phyloP scores from a whole-genome alignment of 2,888 invertebrate genomes.

The Leptinotarsa haldemani region DNA sequence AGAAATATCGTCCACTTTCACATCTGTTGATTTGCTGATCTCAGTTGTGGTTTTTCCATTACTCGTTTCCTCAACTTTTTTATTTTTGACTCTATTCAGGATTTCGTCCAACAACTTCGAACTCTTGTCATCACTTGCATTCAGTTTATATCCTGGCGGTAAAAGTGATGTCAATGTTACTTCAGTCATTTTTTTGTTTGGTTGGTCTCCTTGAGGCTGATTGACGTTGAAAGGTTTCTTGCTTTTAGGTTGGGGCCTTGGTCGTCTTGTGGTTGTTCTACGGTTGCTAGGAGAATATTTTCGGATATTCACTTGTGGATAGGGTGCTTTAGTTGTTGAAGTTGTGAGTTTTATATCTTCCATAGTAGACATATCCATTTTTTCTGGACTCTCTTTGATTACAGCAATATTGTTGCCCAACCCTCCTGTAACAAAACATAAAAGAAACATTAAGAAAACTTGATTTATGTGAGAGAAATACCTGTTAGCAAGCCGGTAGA shows the following conservation, averaged over 20 bases:
- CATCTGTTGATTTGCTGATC: conserved; percentile 50
- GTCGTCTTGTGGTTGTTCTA: conserved; percentile 55
- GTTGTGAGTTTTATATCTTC: conserved; percentile 65
- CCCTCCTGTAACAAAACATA: conserved; percentile 64
- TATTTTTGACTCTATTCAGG: conserved; percentile 45
- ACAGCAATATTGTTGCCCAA: conserved; percentile 77
- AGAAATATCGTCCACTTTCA: conserved; percentile 47
- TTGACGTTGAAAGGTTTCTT: conserved; percentile 46
- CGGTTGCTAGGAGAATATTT: conserved; percentile 70
- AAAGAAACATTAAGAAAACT: conserved; percentile 6
- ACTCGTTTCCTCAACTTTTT: conserved; percentile 23
- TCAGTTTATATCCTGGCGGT: conserved; percentile 64
- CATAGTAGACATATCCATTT: conserved; percentile 55
- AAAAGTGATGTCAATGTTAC: conserved; percentile 63
- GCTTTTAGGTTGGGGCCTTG: conserved; percentile 37
- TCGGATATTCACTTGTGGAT: conserved; percentile 73
- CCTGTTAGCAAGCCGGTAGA: conserved; percentile 80
- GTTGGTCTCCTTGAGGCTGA: conserved; percentile 59
- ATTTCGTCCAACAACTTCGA: conserved; percentile 52
- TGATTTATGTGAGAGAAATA: conserved; percentile 28
- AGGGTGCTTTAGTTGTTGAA: conserved; percentile 62
- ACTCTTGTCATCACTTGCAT: conserved; percentile 49
- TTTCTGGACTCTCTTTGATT: conserved; percentile 69
- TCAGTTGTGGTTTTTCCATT: conserved; percentile 33
- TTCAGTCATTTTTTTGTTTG: conserved; percentile 44